Base-by-base conservation (phyloP, 2,113 vertebrate genomes). In the Campylomormyrus numenius region DNA sequence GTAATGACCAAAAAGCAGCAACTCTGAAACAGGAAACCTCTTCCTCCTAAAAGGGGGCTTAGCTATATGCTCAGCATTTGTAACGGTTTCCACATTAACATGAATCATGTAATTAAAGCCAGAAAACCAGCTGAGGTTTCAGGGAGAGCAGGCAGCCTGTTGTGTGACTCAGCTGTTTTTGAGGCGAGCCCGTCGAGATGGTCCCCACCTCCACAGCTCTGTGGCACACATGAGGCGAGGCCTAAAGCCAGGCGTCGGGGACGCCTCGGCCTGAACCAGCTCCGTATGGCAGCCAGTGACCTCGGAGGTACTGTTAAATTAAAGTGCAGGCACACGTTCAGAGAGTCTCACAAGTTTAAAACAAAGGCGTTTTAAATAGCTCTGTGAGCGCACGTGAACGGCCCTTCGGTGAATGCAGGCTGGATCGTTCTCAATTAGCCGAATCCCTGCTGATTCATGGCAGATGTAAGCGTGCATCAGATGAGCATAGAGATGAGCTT, bases 151-250 rank as follows among this genome's bases (percentile, higher is more conserved):
- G 74, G 5, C 19, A 56, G 88, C 52, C 48, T 84, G 11, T 21
- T 31, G 77, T 74, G n/a, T 83, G 88, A 89, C 88, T 89, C 74
- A 56, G 70, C 88, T 24, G 35, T 53, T 86, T 80, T 35, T 53
- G 88, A 56, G 74, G 21, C 39, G 84, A 42, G 10, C 74, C 74
- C 15, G 15, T 42, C 0, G 15, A 42, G 13, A 80, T 21, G 4
- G 5, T 3, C 74, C 17, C 74, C 17, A 77, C 74, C 19, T n/a
- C 56, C 5, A 17, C 11, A n/a, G 87, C 6, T 39, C 87, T 7
- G 42, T 21, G 11, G 31, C 35, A 21, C 53, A 53, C 52, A 21
- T 27, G 21, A 52, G 53, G 86, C 53, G 39, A 52, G 53, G 86
- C 53, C 49, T 58, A 42, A 9, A 88, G 52, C 24, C 8, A 48